Conservation (phyloP, 2,888 invertebrate species). For the Mantis religiosa region DNA sequence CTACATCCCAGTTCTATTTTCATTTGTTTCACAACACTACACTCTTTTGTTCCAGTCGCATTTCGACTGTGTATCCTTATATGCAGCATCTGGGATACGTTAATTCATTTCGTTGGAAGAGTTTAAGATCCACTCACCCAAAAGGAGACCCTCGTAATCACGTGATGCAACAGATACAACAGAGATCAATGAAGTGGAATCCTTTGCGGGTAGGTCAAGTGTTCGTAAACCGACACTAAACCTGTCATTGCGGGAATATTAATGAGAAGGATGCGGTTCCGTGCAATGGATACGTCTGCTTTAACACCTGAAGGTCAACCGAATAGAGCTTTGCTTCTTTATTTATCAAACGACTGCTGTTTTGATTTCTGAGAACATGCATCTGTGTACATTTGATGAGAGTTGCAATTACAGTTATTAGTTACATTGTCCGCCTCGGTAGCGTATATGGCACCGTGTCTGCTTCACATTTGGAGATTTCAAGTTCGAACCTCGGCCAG, state of each 20-base stretch:
- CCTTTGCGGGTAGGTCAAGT: background rate
- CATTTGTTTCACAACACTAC: too few relatives aligned
- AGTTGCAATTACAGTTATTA: too few relatives aligned
- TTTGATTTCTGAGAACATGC: background rate
- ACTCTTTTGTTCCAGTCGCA: too few relatives aligned
- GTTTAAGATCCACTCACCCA: background rate
- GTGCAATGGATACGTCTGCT: background rate
- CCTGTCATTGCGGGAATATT: background rate
- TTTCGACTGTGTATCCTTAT: too few relatives aligned
- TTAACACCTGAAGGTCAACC: background rate
- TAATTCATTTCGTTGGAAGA: background rate
- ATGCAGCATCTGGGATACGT: background rate
- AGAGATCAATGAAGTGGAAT: background rate
- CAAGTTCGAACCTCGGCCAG: too few relatives aligned
- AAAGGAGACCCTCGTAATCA: background rate
- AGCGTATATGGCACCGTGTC: too few relatives aligned
- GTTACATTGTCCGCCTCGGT: too few relatives aligned
- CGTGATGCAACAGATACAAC: background rate
- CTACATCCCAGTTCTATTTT: too few relatives aligned
- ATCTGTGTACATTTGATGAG: background rate
- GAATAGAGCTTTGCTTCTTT: background rate
- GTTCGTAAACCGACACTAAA: background rate
- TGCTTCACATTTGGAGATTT: too few relatives aligned
- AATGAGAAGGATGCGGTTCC: background rate
- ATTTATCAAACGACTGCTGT: background rate